Conservation (phyloP, 2,113 vertebrate genomes). For the Aythya baeri region DNA sequence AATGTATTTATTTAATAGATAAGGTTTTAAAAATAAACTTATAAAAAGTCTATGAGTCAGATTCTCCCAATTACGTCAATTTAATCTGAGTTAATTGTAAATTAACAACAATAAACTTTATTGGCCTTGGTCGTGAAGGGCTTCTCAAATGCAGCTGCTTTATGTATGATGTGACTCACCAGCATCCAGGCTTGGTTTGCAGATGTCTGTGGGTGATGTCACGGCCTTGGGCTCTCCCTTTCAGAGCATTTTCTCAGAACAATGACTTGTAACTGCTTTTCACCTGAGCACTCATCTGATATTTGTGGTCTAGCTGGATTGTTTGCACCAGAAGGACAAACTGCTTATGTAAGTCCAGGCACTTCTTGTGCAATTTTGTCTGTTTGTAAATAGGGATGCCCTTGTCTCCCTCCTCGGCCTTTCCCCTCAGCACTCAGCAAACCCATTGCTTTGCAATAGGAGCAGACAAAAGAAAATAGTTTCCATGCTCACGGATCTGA, state of each 20-base stretch:
- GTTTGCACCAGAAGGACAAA: conserved; percentile 32
- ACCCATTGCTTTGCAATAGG: neutral
- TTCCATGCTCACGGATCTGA: neutral
- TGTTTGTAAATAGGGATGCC: conserved; percentile 20
- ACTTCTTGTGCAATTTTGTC: neutral
- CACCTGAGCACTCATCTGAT: conserved; percentile 5
- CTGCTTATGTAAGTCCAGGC: neutral
- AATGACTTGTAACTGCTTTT: conserved; percentile 24
- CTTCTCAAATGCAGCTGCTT: neutral
- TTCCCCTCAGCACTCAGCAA: neutral
- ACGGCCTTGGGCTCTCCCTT: neutral
- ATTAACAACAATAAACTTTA: neutral
- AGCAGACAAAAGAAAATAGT: neutral
- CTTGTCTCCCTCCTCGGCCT: conserved; percentile 7
- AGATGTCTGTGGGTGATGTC: neutral
- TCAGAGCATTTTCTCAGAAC: conserved; percentile 15
- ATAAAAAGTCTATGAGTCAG: neutral
- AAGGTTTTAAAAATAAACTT: neutral
- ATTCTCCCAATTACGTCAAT: neutral
- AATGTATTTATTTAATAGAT: neutral
- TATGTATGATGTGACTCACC: neutral
- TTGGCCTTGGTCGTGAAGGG: neutral
- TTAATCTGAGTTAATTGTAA: neutral
- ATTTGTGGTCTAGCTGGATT: conserved; percentile 12
- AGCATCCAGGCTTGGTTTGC: neutral